These are phyloP conservation scores for Hydrozoanthus gracilis DNA, from an alignment of 92 coral and sea anemone genomes.

Conservation along the genomic window DNA sequence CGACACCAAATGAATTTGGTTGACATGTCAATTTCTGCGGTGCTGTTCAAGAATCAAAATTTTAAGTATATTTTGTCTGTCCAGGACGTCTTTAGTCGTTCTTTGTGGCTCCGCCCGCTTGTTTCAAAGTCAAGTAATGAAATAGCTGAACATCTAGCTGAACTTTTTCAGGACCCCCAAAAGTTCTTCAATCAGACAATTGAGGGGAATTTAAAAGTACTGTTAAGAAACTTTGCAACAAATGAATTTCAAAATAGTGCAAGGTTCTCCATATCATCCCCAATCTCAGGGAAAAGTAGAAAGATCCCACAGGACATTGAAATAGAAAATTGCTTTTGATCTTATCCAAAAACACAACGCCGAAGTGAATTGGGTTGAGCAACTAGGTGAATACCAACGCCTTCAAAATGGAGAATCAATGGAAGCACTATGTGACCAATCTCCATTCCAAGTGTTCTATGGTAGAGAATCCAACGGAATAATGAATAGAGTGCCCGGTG, in stretches of 20 bases:
- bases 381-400: constrained; percentile 56
- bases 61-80: constrained; percentile 56
- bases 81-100: constrained; percentile 68
- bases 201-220: constrained; percentile 61
- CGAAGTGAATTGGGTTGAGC: constrained; percentile 62
- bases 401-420: constrained; percentile 23
- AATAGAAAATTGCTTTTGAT: constrained; percentile 51
- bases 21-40: constrained; percentile 48
- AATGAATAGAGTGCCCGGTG: background rate
- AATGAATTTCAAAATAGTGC: constrained; percentile 44
- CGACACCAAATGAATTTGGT: constrained; percentile 65
- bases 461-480: background rate
- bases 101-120: constrained; percentile 61
- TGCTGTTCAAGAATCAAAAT: constrained; percentile 37
- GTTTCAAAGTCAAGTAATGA: constrained; percentile 43
- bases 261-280: constrained; percentile 68
- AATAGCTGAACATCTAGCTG: constrained; percentile 22
- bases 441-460: background rate
- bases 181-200: constrained; percentile 60
- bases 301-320: constrained; percentile 53
- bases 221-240: constrained; percentile 47
- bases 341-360: constrained; percentile 16
- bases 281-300: constrained; percentile 70
- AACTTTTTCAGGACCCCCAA: constrained; percentile 46
- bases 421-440: background rate